Conservation (phyloP, 2,888 invertebrate species). For the Cepaea hortensis region DNA sequence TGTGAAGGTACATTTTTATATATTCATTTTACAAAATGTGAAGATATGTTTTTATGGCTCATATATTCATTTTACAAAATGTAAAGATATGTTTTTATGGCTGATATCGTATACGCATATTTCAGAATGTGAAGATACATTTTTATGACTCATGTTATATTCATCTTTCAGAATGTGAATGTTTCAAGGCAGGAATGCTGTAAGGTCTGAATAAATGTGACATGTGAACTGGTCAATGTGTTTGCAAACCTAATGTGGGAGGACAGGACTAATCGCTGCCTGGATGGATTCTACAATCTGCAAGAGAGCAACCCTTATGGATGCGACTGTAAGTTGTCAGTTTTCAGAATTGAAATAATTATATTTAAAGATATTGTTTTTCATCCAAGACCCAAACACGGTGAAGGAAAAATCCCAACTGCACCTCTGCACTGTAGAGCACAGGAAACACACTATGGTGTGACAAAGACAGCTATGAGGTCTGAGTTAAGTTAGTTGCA, state of each 20-base stretch:
- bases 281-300: conserved; percentile 89
- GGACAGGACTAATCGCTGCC: conserved; percentile 86
- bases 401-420: too few relatives aligned
- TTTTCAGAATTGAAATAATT: conserved; percentile 53
- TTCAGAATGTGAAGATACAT: neutral
- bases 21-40: too few relatives aligned
- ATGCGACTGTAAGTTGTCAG: conserved; percentile 84
- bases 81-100: neutral
- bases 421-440: too few relatives aligned
- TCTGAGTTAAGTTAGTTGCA: too few relatives aligned
- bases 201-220: conserved; percentile 92
- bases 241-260: conserved; percentile 86
- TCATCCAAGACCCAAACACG: too few relatives aligned
- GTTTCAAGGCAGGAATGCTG: conserved; percentile 90
- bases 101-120: neutral
- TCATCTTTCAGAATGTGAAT: conserved; percentile 84
- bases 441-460: too few relatives aligned
- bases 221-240: conserved; percentile 90
- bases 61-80: neutral
- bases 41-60: neutral
- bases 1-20: too few relatives aligned
- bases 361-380: neutral
- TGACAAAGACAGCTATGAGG: too few relatives aligned
- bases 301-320: conserved; percentile 91
- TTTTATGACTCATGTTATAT: neutral